phyloP scores from a whole-genome alignment of 2,888 invertebrate genomes.

The Leptogaster cylindrica region DNA sequence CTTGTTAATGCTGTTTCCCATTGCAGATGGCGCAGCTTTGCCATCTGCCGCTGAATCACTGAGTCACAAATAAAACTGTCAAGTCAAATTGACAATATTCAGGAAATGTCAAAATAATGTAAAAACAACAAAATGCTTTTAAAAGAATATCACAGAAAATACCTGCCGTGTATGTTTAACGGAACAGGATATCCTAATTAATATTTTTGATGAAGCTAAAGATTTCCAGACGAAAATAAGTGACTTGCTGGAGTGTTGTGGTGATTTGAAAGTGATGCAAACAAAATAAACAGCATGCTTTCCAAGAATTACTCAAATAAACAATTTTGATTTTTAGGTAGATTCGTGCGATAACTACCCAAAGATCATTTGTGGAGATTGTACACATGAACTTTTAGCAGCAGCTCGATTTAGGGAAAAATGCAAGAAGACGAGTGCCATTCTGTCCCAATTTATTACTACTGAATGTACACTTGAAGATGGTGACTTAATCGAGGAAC shows the following conservation, averaged over 20 bases:
- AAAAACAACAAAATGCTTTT: conserved; percentile 50
- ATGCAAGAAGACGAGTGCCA: conserved; percentile 53
- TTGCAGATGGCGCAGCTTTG: background rate
- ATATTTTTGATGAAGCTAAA: conserved; percentile 56
- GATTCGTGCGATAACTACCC: conserved; percentile 52
- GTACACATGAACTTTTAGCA: conserved; percentile 56
- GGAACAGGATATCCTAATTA: conserved; percentile 55
- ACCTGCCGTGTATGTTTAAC: conserved; percentile 56
- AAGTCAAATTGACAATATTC: no score
- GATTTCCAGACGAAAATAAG: conserved; percentile 54
- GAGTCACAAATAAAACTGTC: no score
- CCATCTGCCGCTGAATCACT: no score
- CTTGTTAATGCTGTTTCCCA: background rate
- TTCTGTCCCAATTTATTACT: conserved; percentile 46
- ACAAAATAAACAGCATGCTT: background rate
- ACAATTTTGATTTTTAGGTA: conserved; percentile 49
- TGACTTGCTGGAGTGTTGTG: conserved; percentile 54
- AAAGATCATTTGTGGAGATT: conserved; percentile 57
- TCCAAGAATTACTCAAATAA: background rate
- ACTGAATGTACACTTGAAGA: conserved; percentile 1
- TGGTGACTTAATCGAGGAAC: background rate
- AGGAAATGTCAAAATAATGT: conserved; percentile 5
- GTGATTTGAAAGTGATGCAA: conserved; percentile 54
- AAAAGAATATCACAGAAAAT: conserved; percentile 49
- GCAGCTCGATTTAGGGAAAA: conserved; percentile 57